Conservation (phyloP, 2,797 vertebrate species). For the Eupleurogrammus muticus region DNA sequence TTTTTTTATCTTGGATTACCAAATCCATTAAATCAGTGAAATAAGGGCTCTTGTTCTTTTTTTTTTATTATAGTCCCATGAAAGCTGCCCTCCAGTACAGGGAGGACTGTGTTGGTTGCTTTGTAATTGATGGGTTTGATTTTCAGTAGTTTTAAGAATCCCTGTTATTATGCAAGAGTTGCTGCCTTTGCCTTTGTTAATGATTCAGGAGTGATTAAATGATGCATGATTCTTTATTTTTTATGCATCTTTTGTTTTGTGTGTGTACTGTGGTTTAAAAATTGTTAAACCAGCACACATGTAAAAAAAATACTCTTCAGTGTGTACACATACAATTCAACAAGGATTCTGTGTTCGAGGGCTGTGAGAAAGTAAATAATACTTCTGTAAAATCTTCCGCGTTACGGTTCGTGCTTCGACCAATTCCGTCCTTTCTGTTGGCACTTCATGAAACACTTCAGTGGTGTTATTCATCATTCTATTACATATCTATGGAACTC, state of each 20-base stretch:
- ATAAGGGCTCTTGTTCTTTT: too few species aligned
- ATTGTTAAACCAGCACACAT: not conserved
- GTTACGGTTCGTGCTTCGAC: constrained; percentile 4
- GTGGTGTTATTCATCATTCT: not conserved
- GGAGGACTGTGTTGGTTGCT: too few species aligned
- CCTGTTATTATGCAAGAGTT: too few species aligned
- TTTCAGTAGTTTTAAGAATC: too few species aligned
- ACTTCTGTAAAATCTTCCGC: constrained; percentile 11
- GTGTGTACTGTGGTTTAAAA: not conserved
- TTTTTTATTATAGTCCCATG: too few species aligned
- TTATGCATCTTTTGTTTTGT: not conserved
- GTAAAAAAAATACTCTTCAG: constrained; percentile 17
- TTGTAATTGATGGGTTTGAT: too few species aligned
- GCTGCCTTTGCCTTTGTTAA: not conserved
- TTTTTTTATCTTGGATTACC: too few species aligned
- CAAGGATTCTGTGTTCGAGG: constrained; percentile 3
- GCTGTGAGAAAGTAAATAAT: constrained; percentile 13
- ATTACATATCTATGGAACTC: not conserved
- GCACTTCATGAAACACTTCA: not conserved
- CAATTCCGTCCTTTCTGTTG: constrained; percentile 4
- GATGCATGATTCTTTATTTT: not conserved
- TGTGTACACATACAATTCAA: constrained; percentile 13
- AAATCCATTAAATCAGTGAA: too few species aligned
- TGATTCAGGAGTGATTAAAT: not conserved
- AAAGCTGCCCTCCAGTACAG: too few species aligned